Conservation (phyloP, 2,888 invertebrate genomes). For the Andrena trimmerana region DNA sequence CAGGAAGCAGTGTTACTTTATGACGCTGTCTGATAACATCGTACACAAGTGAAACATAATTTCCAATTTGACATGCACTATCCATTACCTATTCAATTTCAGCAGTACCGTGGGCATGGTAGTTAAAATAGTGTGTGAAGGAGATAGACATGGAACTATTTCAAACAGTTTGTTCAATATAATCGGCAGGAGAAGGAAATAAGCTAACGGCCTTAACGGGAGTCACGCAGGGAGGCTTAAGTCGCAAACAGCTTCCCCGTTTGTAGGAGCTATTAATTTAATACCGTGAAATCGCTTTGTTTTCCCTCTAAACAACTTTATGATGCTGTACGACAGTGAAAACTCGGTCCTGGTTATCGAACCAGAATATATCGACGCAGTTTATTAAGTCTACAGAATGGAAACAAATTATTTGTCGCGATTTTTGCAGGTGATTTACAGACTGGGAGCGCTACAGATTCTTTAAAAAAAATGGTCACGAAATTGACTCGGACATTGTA, state of each 20-base stretch:
- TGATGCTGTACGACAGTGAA: constrained; percentile 24
- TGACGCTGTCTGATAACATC: not conserved
- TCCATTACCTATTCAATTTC: not conserved
- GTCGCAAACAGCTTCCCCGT: constrained; percentile 73
- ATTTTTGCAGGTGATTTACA: too few relatives aligned
- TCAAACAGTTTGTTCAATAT: constrained; percentile 76
- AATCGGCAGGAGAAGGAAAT: constrained; percentile 78
- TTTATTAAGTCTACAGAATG: not conserved
- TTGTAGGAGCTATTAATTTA: constrained; percentile 76
- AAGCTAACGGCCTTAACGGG: constrained; percentile 78
- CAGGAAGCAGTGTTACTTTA: too few relatives aligned
- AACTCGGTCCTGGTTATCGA: constrained; percentile 7
- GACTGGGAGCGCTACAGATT: too few relatives aligned
- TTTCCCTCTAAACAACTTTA: constrained; percentile 64
- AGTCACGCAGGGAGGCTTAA: constrained; percentile 82
- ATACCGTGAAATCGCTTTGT: constrained; percentile 72
- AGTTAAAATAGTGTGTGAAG: not conserved
- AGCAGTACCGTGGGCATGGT: not conserved
- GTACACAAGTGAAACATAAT: not conserved
- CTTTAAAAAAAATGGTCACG: too few relatives aligned
- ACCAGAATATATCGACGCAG: constrained; percentile 26
- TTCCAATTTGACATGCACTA: not conserved
- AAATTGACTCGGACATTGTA: too few relatives aligned
- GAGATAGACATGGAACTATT: constrained; percentile 64
- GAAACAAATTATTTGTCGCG: too few relatives aligned